Percentiles rank a stretch among this genome's conserved stretches.
phyloP scores from a whole-genome alignment of 2,888 invertebrate species.

The Octodonta nipae region DNA sequence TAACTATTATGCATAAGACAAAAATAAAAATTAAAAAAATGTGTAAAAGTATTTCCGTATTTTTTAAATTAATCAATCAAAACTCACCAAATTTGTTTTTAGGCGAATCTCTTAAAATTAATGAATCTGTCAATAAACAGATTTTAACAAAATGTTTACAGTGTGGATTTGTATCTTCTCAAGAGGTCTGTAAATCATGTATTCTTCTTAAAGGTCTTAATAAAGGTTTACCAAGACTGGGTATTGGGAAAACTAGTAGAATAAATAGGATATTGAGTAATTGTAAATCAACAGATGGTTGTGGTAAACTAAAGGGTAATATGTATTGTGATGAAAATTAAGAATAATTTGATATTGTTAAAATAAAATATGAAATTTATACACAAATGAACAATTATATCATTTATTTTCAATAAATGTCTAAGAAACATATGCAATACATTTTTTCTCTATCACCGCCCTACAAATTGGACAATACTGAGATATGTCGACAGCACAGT shows the following conservation, averaged over 20 bases:
- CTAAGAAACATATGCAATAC: conserved; percentile 65
- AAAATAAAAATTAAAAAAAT: no score
- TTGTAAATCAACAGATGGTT: no score
- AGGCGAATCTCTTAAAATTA: conserved; percentile 76
- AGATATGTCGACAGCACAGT: conserved; percentile 59
- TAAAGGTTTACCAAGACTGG: conserved; percentile 77
- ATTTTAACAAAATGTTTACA: conserved; percentile 63
- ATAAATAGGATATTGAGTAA: conserved; percentile 53
- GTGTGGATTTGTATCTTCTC: conserved; percentile 86
- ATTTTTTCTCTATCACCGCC: conserved; percentile 50
- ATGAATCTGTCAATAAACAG: conserved; percentile 71
- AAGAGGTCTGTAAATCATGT: conserved; percentile 92
- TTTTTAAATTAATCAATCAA: conserved; percentile 1
- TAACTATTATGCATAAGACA: no score
- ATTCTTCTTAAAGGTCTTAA: conserved; percentile 89
- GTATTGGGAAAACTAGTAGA: conserved; percentile 80
- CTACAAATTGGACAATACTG: conserved; percentile 71
- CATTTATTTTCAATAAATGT: no score
- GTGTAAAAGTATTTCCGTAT: no score
- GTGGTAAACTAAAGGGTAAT: no score
- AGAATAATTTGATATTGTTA: no score
- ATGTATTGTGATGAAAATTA: no score
- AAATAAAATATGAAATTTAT: no score
- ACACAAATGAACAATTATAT: no score
- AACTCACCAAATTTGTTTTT: conserved; percentile 20